phyloP scores from a whole-genome alignment of 1,140 invertebrate genomes.

The Philotrypesis tridentata region DNA sequence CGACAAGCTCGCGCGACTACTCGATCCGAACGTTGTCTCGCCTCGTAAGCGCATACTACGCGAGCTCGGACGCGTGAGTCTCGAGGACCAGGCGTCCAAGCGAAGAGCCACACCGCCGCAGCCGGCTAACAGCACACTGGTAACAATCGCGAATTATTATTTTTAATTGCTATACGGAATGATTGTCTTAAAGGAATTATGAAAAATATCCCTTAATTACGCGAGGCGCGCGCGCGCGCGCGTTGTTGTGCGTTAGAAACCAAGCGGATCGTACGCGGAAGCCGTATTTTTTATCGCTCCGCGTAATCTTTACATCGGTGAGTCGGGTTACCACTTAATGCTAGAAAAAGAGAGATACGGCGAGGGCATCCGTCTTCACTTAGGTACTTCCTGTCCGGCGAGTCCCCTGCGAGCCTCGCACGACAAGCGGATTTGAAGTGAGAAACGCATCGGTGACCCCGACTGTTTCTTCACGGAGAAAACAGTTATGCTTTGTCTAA shows the following conservation, averaged over 20 bases:
- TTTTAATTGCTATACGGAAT: background rate
- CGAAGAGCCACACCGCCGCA: conserved; percentile 68
- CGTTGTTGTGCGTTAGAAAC: background rate
- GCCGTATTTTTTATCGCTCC: background rate
- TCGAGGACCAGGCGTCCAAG: conserved; percentile 78
- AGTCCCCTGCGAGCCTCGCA: background rate
- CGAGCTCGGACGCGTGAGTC: conserved; percentile 82
- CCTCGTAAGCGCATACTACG: conserved; percentile 83
- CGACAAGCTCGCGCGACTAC: conserved; percentile 69
- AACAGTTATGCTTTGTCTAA: background rate
- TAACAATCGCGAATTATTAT: background rate
- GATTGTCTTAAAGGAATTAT: background rate
- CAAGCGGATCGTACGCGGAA: background rate
- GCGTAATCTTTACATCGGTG: background rate
- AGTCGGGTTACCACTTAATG: background rate
- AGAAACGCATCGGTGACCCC: conserved; percentile 5
- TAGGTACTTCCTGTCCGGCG: conserved; percentile 9
- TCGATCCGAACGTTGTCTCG: conserved; percentile 77
- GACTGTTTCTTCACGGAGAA: background rate
- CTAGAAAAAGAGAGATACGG: conserved; percentile 7
- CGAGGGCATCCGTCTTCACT: background rate
- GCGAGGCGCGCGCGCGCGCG: no score
- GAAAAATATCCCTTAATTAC: background rate
- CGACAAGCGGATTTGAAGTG: background rate
- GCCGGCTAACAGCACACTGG: conserved; percentile 57